Base-by-base conservation (phyloP, 2,113 vertebrate genomes). In the pig (Sus scrofa) region DNA sequence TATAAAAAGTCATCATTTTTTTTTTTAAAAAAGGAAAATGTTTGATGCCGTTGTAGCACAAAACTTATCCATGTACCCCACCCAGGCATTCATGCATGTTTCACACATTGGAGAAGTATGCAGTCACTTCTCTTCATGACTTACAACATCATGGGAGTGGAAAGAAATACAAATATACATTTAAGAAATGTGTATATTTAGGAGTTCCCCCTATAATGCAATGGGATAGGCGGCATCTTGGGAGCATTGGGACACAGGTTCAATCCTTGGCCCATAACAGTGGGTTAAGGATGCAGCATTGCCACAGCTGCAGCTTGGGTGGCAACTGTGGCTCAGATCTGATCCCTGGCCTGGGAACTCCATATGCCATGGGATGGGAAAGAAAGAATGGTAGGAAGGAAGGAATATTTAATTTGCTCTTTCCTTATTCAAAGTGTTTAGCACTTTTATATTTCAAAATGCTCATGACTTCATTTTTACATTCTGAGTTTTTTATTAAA, bases 371-470 rank as follows among this genome's bases (percentile, higher is more conserved):
- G 44, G 44, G 44, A 8, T 44, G 44, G 44, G 44, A 44, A 44
- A 44, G 44, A 44, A 44, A 44, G 44, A 44, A 44, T 8, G 8
- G 8, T 6, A 44, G 44, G 44, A 44, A 44, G 44, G 44, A 44
- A 44, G 44, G 8, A 44, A 44, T 44, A 44, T 44, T 75, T 95
- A 74, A 52, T 68, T 68, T 91, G 78, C 96, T 86, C 27, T 94
- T 92, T 75, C 39, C 52, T 79, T 92, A 86, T 74, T 90, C 74
- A 83, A 89, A 94, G 2, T 73, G 82, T 78, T 96, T 86, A 83
- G 56, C 73, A 86, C 14, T 50, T 77, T n/a, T 50, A 70, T 75
- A 67, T 94, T 95, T 93, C 86, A 91, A 91, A 95, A 91, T 89
- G 60, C 16, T 50, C 85, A 65, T 65, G 27, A 37, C 82, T 86